Base-by-base conservation (phyloP, 2,888 invertebrate species). In the Metellina segmentata region DNA sequence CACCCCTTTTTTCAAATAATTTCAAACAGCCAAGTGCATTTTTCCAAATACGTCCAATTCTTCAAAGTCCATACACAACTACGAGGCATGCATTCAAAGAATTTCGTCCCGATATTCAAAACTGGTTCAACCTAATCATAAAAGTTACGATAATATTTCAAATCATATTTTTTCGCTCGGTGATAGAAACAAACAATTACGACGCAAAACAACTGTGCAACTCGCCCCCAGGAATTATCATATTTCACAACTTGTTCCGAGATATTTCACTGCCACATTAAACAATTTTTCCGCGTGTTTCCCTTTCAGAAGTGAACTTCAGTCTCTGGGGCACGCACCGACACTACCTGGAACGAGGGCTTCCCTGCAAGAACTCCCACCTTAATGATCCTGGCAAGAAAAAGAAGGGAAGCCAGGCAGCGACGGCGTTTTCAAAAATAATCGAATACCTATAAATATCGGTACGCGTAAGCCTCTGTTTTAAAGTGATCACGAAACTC, bases 401-500 rank as follows among this genome's bases (percentile, higher is more conserved):
- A 34, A 34, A 34, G 34, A 34, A 34, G 34, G 34, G 34, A 34
- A 77, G 34, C 81, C 61, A 48, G 9, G 9, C 34, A 20, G 49
- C 19, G 74, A 74, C 83, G 13, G 34, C 52, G 49, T 83, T 82
- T 19, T 51, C 20, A 53, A 16, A 74, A 53, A 34, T 70, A 83
- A 83, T 83, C 83, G 83, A 83, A 83, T 53, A 11, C 53, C 77
- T 85, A 49, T 77, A 85, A 69, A 85, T 69, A 53, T 74, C 74
- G 51, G 11, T n/a, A 71, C 34, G 79, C 78, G 52, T 7, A 70
- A 79, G 49, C 19, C 72, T 53, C 72, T 61, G 61, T 49, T 85
- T 70, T 86, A 78, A 86, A 79, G 34, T 52, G 75, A 89, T 81
- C 89, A 89, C 89, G 89, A 53, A 82, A 77, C 53, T 52, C 82